Base-by-base conservation (phyloP, 2,113 vertebrate genomes). In the Platanista minor region DNA sequence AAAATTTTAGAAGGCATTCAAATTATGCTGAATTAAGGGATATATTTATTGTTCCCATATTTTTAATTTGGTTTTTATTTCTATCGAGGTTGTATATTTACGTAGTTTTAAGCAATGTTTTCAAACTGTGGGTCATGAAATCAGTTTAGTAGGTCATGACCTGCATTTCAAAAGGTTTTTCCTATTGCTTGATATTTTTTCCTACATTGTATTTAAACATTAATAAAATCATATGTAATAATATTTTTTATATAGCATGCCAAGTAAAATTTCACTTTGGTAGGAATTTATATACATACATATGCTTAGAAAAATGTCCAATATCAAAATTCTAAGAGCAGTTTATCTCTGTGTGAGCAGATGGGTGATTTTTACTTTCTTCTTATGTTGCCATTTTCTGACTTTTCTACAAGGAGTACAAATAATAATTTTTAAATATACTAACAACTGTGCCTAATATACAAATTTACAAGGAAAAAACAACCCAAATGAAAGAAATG, bases 351-450 rank as follows among this genome's bases (percentile, higher is more conserved):
- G 33, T 62, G 41, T 95, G 43, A 69, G 43, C 39, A 95, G 69
- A 67, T 67, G 14, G 59, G 31, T 67, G 49, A 39, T 64, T 85
- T 61, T 89, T 77, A 84, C 17, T 66, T 92, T 95, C 78, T 69
- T 83, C n/a, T 84, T 77, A 85, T 49, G 39, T 61, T 95, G 80
- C 49, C 61, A 90, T 78, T 90, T 90, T 69, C 69, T 85, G 71
- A 90, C 61, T 90, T 84, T 95, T 46, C 57, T 43, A 54, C 13
- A n/a, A 72, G 39, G 67, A 93, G 85, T 39, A 93, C n/a, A 41
- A 77, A n/a, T 90, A 94, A 82, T 54, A 67, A n/a, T 61, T 91
- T 95, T 66, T n/a, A 74, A 54, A 87, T 66, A 83, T 46, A 91
- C 36, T 87, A 87, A 72, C 36, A 87, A 82, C 23, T 86, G 43